Percentiles rank a stretch among this genome's conserved stretches.
These are phyloP conservation scores for Daubentonia madagascariensis DNA, from an alignment of 2,113 vertebrate species.

Conservation along the genomic window DNA sequence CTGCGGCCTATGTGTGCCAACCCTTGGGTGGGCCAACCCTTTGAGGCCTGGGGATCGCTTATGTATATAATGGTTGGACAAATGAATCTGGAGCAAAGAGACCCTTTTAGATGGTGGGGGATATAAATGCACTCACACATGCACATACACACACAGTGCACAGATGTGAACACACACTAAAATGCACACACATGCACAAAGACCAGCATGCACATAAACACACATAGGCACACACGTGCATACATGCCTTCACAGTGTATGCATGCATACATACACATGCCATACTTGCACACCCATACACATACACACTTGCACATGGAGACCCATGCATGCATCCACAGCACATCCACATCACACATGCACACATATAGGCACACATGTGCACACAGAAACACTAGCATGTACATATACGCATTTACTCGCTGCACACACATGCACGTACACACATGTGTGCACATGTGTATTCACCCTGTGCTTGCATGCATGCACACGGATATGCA, in stretches of 20 bases:
- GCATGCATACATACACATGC: too few relatives aligned
- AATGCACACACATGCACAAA: not conserved
- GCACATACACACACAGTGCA: not conserved
- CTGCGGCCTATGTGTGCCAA: fast-evolving
- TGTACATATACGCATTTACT: not conserved
- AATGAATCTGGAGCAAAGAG: not conserved
- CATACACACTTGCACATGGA: not conserved
- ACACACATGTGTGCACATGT: fast-evolving
- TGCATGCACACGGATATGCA: not conserved
- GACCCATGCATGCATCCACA: not conserved
- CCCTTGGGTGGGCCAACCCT: fast-evolving
- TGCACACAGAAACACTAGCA: not conserved
- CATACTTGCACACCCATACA: not conserved
- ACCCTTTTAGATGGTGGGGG: not conserved
- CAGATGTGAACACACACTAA: too few relatives aligned
- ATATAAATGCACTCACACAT: not conserved
- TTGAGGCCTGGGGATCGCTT: fast-evolving
- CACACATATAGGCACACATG: not conserved
- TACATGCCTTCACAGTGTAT: fast-evolving
- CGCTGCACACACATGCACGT: fast-evolving
- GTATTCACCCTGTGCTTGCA: not conserved
- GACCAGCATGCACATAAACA: not conserved
- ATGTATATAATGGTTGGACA: not conserved
- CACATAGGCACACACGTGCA: not conserved
- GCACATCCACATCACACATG: too few relatives aligned